Evolutionary conservation across 2,888 invertebrate species (phyloP).

Genomic region (Acrobasis consociella): DNA sequence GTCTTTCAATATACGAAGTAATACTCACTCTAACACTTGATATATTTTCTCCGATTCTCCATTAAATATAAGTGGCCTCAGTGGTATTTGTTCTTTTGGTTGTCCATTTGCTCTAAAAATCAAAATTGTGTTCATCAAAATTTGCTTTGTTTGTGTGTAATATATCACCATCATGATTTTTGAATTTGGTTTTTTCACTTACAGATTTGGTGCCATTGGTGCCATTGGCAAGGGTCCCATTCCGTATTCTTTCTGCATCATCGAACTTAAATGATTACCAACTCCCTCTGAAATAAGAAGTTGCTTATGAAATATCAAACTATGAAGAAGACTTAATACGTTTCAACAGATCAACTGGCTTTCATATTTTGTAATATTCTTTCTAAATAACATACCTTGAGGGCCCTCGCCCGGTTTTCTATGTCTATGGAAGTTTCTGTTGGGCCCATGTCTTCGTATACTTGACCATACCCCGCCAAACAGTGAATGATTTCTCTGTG

Average conservation of each 20-base stretch:
- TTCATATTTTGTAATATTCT: too few relatives aligned
- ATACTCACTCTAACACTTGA: slow-evolving; percentile 88
- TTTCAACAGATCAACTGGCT: too few relatives aligned
- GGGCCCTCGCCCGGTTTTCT: slow-evolving; percentile 63
- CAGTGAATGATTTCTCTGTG: slow-evolving; percentile 96
- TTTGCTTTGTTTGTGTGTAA: neutral
- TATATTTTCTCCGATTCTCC: slow-evolving; percentile 86
- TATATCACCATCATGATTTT: neutral
- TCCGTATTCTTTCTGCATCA: slow-evolving; percentile 79
- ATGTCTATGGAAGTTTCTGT: slow-evolving; percentile 65
- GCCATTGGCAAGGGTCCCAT: slow-evolving; percentile 54
- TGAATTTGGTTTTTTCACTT: slow-evolving; percentile 39
- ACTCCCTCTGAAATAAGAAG: slow-evolving; percentile 56
- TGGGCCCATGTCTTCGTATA: slow-evolving; percentile 88
- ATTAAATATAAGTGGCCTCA: slow-evolving; percentile 88
- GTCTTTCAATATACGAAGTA: slow-evolving; percentile 5
- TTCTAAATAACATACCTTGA: slow-evolving; percentile 48
- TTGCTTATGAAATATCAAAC: too few relatives aligned
- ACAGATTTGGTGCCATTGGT: slow-evolving; percentile 64
- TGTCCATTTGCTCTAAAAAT: slow-evolving; percentile 71
- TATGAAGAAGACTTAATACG: too few relatives aligned
- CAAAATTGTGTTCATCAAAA: slow-evolving; percentile 2
- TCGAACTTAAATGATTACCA: slow-evolving; percentile 76
- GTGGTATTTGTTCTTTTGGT: slow-evolving; percentile 88
- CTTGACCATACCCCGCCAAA: slow-evolving; percentile 98